A percentile compares a stretch with the other conserved stretches of the same genome.
phyloP scores from a whole-genome alignment of 2,888 invertebrate species.

The Diaperis boleti region DNA sequence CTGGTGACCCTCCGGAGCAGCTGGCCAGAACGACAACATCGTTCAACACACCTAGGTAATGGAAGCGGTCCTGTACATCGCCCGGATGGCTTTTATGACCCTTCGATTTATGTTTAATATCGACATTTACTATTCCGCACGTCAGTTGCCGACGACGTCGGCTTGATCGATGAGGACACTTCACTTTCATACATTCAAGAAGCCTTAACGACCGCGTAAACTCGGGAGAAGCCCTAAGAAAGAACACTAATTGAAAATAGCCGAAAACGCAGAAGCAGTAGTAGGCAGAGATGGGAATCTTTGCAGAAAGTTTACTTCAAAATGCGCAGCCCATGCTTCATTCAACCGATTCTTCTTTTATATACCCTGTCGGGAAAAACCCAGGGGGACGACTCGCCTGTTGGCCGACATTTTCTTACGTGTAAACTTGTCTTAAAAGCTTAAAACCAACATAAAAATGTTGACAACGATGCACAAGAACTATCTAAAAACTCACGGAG shows the following conservation, averaged over 20 bases:
- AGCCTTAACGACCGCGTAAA: slow-evolving; percentile 5
- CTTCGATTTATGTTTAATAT: slow-evolving; percentile 43
- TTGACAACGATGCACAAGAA: too few species aligned
- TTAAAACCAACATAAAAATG: too few species aligned
- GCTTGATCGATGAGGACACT: slow-evolving; percentile 35
- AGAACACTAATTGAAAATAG: not conserved
- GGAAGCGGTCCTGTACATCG: slow-evolving; percentile 38
- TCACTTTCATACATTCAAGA: slow-evolving; percentile 31
- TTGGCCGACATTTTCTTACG: too few species aligned
- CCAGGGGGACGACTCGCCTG: too few species aligned
- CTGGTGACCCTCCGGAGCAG: slow-evolving; percentile 19
- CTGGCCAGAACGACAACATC: slow-evolving; percentile 19
- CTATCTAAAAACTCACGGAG: too few species aligned
- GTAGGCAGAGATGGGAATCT: too few species aligned
- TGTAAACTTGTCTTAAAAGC: too few species aligned
- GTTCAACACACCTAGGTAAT: slow-evolving; percentile 41
- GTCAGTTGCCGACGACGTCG: slow-evolving; percentile 29
- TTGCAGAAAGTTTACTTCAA: too few species aligned
- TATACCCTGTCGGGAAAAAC: too few species aligned
- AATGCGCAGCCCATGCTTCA: too few species aligned
- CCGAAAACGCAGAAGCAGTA: not conserved
- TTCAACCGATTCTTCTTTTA: too few species aligned
- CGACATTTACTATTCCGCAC: slow-evolving; percentile 40
- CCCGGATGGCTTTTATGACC: slow-evolving; percentile 40
- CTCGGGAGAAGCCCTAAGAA: not conserved